Conservation (phyloP, 2,888 invertebrate genomes). For the Bugula neritina region DNA sequence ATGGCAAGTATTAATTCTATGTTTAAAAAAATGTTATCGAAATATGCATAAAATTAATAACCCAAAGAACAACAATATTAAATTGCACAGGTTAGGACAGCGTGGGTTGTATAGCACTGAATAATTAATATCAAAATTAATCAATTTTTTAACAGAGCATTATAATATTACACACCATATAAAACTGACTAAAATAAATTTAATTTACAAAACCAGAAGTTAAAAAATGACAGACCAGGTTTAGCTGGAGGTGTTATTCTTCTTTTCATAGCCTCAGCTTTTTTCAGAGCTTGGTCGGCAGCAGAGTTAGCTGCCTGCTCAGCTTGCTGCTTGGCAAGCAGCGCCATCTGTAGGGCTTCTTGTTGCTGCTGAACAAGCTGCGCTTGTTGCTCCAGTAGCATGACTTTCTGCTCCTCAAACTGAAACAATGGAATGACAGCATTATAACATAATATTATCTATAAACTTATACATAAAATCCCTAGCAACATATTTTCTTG, state of each 20-base stretch:
- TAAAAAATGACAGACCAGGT: slow-evolving; percentile 19
- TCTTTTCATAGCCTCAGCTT: slow-evolving; percentile 4
- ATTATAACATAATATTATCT: too few species aligned
- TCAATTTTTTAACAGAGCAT: too few species aligned
- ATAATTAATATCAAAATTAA: too few species aligned
- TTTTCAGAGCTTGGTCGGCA: slow-evolving; percentile 13
- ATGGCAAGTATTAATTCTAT: too few species aligned
- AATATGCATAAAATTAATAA: too few species aligned
- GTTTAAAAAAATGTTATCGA: too few species aligned
- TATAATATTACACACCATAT: background rate
- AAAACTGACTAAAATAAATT: background rate
- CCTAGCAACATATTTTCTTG: too few species aligned
- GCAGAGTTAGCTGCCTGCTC: background rate
- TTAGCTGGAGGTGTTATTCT: slow-evolving; percentile 19
- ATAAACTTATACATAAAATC: too few species aligned
- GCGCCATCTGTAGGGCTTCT: slow-evolving; percentile 15
- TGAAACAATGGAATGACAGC: too few species aligned
- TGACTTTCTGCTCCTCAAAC: background rate
- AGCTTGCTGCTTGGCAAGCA: background rate
- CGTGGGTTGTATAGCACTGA: too few species aligned
- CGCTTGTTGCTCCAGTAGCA: background rate
- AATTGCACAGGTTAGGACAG: too few species aligned
- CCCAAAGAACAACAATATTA: too few species aligned
- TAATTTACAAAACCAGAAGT: background rate
- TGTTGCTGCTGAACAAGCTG: background rate